Conservation (phyloP, 2,113 vertebrate species). For the Pimephales promelas region DNA sequence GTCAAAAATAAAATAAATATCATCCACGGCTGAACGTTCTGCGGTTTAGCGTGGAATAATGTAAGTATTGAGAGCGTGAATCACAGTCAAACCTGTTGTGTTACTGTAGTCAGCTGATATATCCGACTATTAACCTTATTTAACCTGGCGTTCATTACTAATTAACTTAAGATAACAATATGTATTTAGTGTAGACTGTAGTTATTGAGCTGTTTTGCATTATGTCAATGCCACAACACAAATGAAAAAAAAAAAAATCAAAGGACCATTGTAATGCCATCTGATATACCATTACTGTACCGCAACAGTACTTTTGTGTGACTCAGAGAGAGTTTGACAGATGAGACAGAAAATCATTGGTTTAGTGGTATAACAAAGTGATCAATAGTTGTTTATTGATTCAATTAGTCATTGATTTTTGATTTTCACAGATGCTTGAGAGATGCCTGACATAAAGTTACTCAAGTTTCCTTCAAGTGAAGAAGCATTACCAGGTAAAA, state of each 20-base stretch:
- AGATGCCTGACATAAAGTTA: conserved; percentile 70
- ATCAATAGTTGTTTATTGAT: background rate
- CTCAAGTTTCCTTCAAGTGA: conserved; percentile 67
- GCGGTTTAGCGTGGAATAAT: background rate
- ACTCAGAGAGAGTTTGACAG: too few relatives aligned
- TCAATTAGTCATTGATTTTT: background rate
- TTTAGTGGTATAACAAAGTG: background rate
- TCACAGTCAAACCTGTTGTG: conserved; percentile 9
- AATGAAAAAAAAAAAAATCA: background rate
- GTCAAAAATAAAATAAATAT: conserved; percentile 14
- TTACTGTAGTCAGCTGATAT: background rate
- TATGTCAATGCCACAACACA: background rate
- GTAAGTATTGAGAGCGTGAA: conserved; percentile 30
- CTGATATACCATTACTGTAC: background rate
- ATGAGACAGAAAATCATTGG: too few relatives aligned
- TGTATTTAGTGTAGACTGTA: background rate
- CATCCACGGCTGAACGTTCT: background rate
- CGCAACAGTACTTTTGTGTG: too few relatives aligned
- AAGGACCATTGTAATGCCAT: background rate
- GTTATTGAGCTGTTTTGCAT: background rate
- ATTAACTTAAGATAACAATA: background rate
- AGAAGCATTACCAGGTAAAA: conserved; percentile 63
- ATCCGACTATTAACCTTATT: background rate
- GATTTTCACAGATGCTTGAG: background rate
- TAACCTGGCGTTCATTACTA: conserved; percentile 4